Evolutionary conservation across 2,888 invertebrate species (phyloP).

Genomic region (Globia sparganii): DNA sequence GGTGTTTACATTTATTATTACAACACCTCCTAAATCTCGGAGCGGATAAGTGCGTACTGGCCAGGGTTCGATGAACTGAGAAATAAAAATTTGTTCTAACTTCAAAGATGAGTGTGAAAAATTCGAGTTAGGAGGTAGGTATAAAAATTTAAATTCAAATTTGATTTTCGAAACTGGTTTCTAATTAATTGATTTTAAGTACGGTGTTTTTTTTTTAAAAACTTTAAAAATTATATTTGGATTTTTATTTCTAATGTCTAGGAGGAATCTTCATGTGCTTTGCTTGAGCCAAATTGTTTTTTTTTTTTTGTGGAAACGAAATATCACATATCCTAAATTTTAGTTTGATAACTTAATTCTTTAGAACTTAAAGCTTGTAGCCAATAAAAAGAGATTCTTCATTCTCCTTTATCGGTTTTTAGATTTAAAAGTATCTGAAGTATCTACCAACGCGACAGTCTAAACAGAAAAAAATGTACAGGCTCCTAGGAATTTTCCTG

Average conservation of each 20-base stretch:
- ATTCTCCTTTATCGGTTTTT: neutral
- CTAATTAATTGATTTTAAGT: neutral
- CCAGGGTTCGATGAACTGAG: conserved; percentile 47
- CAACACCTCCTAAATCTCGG: conserved; percentile 54
- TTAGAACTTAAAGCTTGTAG: neutral
- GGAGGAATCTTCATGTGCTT: too few species aligned
- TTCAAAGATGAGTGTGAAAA: conserved; percentile 43
- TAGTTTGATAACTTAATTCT: neutral
- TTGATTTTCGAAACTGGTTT: neutral
- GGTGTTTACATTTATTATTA: conserved; percentile 59
- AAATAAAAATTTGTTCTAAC: conserved; percentile 37
- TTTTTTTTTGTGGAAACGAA: neutral
- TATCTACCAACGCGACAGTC: neutral
- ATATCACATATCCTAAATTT: neutral
- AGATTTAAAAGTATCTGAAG: neutral
- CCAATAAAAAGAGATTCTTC: neutral
- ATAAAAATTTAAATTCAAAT: conserved; percentile 4
- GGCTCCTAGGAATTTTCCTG: neutral
- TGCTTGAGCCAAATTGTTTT: neutral
- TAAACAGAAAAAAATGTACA: neutral
- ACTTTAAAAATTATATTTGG: too few species aligned
- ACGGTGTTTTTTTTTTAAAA: neutral
- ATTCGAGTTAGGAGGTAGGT: conserved; percentile 2
- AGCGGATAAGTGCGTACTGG: conserved; percentile 38
- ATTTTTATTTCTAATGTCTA: neutral